Evolutionary conservation across 2,797 vertebrate genomes (phyloP).

Genomic region (Heterohyrax brucei): DNA sequence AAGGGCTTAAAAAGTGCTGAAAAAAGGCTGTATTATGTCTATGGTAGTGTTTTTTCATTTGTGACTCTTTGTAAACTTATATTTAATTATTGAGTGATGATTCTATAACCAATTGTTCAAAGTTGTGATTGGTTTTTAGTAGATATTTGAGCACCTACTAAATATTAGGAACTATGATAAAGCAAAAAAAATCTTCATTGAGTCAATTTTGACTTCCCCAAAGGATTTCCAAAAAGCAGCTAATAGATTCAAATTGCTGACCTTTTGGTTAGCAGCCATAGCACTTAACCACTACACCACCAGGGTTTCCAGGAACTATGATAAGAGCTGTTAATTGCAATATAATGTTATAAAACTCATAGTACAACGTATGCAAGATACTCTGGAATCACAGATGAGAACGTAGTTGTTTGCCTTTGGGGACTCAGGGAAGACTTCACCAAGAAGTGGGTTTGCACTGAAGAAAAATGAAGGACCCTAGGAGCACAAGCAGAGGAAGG

Average conservation of each 20-base stretch:
- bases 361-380: background rate
- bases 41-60: conserved; percentile 76
- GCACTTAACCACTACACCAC: no score
- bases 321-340: background rate
- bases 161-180: background rate
- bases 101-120: conserved; percentile 86
- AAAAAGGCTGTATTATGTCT: conserved; percentile 84
- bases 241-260: no score
- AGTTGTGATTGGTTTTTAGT: background rate
- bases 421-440: background rate
- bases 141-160: background rate
- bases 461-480: background rate
- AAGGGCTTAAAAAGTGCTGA: conserved; percentile 80
- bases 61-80: conserved; percentile 87
- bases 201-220: no score
- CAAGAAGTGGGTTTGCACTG: background rate
- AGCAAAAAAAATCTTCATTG: no score
- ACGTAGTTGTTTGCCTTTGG: background rate
- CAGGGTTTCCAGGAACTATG: background rate
- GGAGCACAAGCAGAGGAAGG: background rate
- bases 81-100: conserved; percentile 88
- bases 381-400: background rate
- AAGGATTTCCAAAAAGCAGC: no score
- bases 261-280: no score
- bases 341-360: background rate